A percentile compares a stretch with the other conserved stretches of the same genome.
These are phyloP conservation scores for Deladenus siricidicola DNA, from an alignment of 2,888 invertebrate genomes.

Conservation along the genomic window DNA sequence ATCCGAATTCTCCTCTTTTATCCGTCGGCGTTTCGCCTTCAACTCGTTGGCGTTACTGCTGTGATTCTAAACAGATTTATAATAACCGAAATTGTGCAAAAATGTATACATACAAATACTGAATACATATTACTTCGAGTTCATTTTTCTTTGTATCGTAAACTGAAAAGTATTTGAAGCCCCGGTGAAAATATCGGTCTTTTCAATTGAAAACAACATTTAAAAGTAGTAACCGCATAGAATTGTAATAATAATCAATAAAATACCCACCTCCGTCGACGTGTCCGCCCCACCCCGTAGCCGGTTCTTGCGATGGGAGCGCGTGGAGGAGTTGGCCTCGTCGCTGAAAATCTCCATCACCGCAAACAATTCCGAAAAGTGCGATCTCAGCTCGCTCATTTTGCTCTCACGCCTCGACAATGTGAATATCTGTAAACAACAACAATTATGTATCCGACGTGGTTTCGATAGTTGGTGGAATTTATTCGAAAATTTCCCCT, in stretches of 20 bases:
- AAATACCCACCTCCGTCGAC: too few relatives aligned
- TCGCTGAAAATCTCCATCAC: constrained; percentile 19
- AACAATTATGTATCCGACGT: background rate
- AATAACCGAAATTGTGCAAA: background rate
- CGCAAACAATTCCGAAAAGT: constrained; percentile 30
- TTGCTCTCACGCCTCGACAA: constrained; percentile 24
- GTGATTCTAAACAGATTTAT: background rate
- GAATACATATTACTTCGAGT: background rate
- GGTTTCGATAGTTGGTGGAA: constrained; percentile 20
- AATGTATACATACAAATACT: background rate
- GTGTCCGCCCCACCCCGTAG: background rate
- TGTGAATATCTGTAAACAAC: constrained; percentile 6
- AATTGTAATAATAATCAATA: too few relatives aligned
- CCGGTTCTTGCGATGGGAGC: constrained; percentile 5
- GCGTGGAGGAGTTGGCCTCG: background rate
- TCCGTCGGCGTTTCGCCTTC: constrained; percentile 5
- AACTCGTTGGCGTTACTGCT: background rate
- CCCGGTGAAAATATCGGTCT: too few relatives aligned
- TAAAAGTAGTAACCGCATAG: too few relatives aligned
- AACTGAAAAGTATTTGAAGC: too few relatives aligned
- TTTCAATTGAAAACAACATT: too few relatives aligned
- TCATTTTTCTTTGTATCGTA: too few relatives aligned
- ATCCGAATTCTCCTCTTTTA: background rate
- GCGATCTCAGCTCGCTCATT: constrained; percentile 21
- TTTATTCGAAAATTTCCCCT: constrained; percentile 9